phyloP scores from a whole-genome alignment of 2,888 invertebrate genomes.

The Drosophila barbarae region DNA sequence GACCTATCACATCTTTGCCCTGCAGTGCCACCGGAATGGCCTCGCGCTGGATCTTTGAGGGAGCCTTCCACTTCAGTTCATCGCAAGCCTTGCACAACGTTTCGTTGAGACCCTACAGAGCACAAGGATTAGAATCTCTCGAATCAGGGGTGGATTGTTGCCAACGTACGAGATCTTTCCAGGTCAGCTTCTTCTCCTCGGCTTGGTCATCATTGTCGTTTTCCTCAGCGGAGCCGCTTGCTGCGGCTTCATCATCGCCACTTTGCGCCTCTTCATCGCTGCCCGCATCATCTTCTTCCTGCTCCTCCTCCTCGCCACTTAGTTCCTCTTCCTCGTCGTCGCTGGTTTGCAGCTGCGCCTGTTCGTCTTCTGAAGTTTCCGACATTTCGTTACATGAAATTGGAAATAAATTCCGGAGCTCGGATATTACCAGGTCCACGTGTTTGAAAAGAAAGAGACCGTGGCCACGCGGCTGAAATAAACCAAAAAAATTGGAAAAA shows the following conservation, averaged over 20 bases:
- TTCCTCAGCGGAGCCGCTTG: constrained; percentile 18
- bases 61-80: constrained; percentile 95
- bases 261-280: constrained; percentile 25
- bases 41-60: constrained; percentile 97
- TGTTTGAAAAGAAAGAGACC: constrained; percentile 13
- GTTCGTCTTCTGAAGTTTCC: constrained; percentile 76
- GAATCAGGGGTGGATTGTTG: not conserved
- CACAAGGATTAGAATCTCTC: constrained; percentile 9
- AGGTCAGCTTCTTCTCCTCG: constrained; percentile 77
- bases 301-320: constrained; percentile 45
- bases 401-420: not conserved
- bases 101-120: constrained; percentile 90
- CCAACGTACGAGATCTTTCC: constrained; percentile 83
- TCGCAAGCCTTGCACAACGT: constrained; percentile 94
- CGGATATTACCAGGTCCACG: constrained; percentile 20
- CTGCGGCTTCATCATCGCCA: constrained; percentile 26
- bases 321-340: constrained; percentile 52
- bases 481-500: not conserved
- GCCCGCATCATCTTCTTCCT: constrained; percentile 23
- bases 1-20: constrained; percentile 86
- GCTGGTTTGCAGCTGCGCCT: constrained; percentile 53
- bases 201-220: constrained; percentile 5
- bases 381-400: constrained; percentile 65
- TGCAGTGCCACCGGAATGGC: constrained; percentile 94
- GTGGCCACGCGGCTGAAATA: not conserved